Evolutionary conservation across 2,113 vertebrate species (phyloP).

Genomic region (Protobothrops mucrosquamatus): DNA sequence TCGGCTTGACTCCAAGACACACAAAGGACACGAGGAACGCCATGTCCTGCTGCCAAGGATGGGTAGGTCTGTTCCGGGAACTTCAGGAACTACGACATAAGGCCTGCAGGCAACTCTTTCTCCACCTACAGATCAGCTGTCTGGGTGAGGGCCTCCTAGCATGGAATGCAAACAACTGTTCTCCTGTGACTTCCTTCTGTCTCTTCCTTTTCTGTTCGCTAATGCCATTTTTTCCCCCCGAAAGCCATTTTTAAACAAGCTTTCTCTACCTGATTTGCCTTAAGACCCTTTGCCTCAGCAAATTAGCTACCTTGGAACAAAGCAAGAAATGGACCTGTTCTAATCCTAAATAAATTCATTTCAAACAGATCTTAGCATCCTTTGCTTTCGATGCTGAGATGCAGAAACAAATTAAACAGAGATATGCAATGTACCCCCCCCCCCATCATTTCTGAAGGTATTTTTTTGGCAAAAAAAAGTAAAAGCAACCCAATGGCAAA

Average conservation of each 20-base stretch:
- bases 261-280: neutral
- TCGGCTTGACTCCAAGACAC: neutral
- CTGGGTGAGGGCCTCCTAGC: neutral
- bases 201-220: neutral
- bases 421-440: neutral
- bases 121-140: conserved; percentile 34
- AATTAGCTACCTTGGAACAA: neutral
- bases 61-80: neutral
- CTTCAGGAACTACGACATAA: fast-evolving
- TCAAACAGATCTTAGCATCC: neutral
- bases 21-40: neutral
- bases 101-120: neutral
- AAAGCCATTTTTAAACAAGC: neutral
- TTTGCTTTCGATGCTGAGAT: neutral
- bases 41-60: fast-evolving
- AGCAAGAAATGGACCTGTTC: neutral
- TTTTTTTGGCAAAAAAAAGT: neutral
- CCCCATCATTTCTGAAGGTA: neutral
- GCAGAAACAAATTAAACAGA: neutral
- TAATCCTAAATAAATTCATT: neutral
- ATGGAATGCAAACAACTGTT: neutral
- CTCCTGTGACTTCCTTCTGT: neutral
- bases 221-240: too few species aligned
- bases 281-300: neutral
- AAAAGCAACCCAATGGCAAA: neutral